Evolutionary conservation across 2,113 vertebrate species (phyloP).

Genomic region (Phoxinus phoxinus): DNA sequence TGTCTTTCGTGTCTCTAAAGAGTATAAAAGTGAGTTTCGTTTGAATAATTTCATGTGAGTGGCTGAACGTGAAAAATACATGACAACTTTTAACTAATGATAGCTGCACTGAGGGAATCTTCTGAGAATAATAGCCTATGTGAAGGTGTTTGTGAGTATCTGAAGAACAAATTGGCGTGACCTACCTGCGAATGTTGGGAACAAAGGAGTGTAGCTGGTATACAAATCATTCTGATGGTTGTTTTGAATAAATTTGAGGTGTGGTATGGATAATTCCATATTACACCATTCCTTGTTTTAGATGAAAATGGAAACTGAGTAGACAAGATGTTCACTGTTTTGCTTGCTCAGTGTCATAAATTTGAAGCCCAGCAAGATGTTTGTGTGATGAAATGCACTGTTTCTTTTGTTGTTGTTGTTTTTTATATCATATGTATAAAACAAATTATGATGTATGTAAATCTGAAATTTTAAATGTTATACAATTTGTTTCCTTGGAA

Average conservation of each 20-base stretch:
- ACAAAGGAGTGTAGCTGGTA: background rate
- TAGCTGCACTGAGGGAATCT: too few relatives aligned
- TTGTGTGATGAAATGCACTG: too few relatives aligned
- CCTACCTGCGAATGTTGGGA: background rate
- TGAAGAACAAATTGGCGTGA: background rate
- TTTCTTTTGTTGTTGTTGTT: too few relatives aligned
- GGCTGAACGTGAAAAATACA: conserved; percentile 2
- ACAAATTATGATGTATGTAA: too few relatives aligned
- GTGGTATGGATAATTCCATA: background rate
- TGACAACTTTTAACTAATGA: background rate
- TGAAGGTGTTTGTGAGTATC: background rate
- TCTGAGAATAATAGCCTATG: background rate
- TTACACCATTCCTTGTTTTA: background rate
- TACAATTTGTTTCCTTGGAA: too few relatives aligned
- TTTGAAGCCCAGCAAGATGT: too few relatives aligned
- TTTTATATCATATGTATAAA: too few relatives aligned
- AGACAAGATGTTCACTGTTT: too few relatives aligned
- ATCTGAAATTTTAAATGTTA: too few relatives aligned
- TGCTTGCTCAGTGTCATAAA: too few relatives aligned
- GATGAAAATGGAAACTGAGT: background rate
- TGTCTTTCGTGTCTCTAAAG: background rate
- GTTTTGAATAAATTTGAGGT: background rate
- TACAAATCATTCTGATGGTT: background rate
- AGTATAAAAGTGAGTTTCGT: background rate
- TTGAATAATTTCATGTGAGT: background rate